Evolutionary conservation across 2,797 vertebrate genomes (phyloP).

Genomic region (Eidolon dupreanum): DNA sequence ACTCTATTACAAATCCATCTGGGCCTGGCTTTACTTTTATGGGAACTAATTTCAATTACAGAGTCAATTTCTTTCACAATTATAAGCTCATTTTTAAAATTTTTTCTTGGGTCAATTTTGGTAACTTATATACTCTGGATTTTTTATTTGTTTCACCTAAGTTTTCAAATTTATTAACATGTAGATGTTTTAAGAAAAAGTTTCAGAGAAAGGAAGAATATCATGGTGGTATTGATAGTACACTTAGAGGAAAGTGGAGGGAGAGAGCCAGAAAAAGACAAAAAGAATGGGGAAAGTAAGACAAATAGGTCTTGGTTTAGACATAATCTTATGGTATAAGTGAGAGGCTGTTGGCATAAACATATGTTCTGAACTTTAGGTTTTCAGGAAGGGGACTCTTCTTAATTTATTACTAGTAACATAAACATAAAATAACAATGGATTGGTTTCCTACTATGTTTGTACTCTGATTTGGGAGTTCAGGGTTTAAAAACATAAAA

Average conservation of each 20-base stretch:
- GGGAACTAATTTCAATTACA: conserved; percentile 14
- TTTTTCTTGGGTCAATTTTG: background rate
- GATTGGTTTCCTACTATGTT: background rate
- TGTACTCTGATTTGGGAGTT: background rate
- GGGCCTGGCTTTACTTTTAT: background rate
- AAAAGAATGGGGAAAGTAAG: background rate
- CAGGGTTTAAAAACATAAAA: background rate
- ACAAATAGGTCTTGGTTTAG: background rate
- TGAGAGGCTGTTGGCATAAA: background rate
- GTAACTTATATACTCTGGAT: background rate
- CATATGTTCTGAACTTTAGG: background rate
- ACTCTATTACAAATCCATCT: background rate
- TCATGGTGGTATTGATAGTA: background rate
- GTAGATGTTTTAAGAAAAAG: background rate
- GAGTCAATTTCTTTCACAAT: background rate
- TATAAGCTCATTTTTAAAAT: background rate
- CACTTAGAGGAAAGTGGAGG: background rate
- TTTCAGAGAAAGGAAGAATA: background rate
- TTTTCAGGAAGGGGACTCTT: background rate
- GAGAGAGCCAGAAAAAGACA: background rate
- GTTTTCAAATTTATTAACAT: background rate
- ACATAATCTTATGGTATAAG: background rate
- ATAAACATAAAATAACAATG: conserved; percentile 1
- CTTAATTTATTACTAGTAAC: background rate
- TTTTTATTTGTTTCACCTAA: background rate